phyloP scores from a whole-genome alignment of 2,888 invertebrate genomes.

The Acronicta leporina region DNA sequence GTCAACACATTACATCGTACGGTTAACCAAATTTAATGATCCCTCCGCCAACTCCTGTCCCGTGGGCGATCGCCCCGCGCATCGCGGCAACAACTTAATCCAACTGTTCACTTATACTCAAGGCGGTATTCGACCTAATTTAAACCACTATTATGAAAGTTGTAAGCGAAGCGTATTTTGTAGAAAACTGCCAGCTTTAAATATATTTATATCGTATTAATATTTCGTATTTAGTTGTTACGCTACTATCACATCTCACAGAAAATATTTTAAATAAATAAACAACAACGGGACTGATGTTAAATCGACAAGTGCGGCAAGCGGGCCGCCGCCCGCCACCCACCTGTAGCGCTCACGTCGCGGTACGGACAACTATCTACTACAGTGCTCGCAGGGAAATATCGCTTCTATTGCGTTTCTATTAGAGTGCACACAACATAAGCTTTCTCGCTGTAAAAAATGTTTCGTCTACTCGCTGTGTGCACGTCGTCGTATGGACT shows the following conservation, averaged over 20 bases:
- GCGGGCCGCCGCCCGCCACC: too few species aligned
- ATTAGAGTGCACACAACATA: too few species aligned
- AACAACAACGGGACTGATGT: slow-evolving; percentile 39
- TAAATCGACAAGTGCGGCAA: slow-evolving; percentile 15
- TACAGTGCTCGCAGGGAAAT: not conserved
- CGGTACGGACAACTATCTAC: not conserved
- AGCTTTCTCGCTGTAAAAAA: too few species aligned
- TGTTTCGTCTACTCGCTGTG: too few species aligned
- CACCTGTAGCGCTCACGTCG: not conserved
- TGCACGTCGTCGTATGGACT: too few species aligned
- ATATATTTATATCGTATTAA: slow-evolving; percentile 58
- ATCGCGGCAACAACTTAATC: not conserved
- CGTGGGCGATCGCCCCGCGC: not conserved
- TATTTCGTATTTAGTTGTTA: slow-evolving; percentile 66
- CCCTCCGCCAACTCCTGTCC: not conserved
- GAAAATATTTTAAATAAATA: slow-evolving; percentile 59
- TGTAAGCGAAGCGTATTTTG: slow-evolving; percentile 68
- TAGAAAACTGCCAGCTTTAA: slow-evolving; percentile 67
- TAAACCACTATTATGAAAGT: slow-evolving; percentile 26
- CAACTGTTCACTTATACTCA: slow-evolving; percentile 3
- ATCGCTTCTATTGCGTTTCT: not conserved
- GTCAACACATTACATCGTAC: slow-evolving; percentile 7
- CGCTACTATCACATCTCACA: slow-evolving; percentile 80
- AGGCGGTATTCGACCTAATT: slow-evolving; percentile 26
- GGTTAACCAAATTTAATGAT: not conserved